Evolutionary conservation across 2,797 vertebrate species (phyloP), one percentile per base, ranked within the genome.

Genomic region (Manis pentadactyla): DNA sequence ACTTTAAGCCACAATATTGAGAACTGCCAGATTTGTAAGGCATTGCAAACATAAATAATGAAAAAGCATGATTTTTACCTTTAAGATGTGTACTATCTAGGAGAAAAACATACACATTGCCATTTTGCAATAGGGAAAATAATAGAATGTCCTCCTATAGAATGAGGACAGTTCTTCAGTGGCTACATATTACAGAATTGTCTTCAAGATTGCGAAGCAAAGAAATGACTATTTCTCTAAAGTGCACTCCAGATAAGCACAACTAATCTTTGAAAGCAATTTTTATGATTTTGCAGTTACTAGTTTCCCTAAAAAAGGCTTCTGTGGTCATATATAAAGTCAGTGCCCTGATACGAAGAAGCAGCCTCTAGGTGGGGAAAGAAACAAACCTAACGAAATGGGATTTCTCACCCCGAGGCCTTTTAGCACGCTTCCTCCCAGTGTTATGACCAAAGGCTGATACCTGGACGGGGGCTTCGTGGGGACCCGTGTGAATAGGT

Each of bases 11-110:
- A 61, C 15, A 31, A 69, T 83, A 66, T 21, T 61, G 55, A 91
- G 12, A 91, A 55, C 27, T 75, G 57, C 14, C 39, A 57, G 42
- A 73, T 92, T 73, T 93, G 19, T 73, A 75, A 85, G 59, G 13
- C 11, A n/a, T 55, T 49, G 51, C 34, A 87, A 93, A 42, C 61
- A 79, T 46, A 55, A 61, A 82, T 87, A 89, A 96, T 74, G 31
- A 93, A 79, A 87, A 86, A 29, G 1, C 2, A 19, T 83, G 7
- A 1, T 63, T 84, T 84, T 42, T 85, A 63, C 23, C 15, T 71
- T 93, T 88, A 95, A 74, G 25, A 78, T 78, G 12, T n/a, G 21
- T 92, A 39, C 87, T 87, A 57, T 34, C 29, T 87, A 73, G 83
- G 53, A 71, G 37, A 25, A 96, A 71, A 93, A 29, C 42, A 74